Percentiles rank a stretch among this genome's conserved stretches.
Evolutionary conservation across 2,797 vertebrate species (phyloP).

Genomic region (Melopsittacus undulatus): DNA sequence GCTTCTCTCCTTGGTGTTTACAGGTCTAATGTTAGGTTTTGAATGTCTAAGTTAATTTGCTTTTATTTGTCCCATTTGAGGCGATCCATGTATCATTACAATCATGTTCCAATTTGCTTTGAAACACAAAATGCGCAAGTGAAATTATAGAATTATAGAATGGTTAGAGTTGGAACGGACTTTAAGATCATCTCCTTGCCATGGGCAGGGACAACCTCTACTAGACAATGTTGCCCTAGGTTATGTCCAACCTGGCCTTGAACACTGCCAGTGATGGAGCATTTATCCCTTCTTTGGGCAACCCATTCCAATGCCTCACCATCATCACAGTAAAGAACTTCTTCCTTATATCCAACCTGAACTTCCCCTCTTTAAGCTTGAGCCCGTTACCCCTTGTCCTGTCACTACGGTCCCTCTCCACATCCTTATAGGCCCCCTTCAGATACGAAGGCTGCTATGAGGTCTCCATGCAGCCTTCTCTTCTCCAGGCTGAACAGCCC

Average conservation of each 20-base stretch:
- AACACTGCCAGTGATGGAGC: neutral
- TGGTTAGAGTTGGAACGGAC: neutral
- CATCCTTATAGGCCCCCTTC: neutral
- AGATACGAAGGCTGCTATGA: neutral
- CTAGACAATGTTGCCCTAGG: neutral
- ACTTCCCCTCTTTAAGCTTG: neutral
- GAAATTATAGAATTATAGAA: neutral
- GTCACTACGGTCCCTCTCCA: neutral
- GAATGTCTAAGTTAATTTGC: neutral
- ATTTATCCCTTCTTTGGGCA: neutral
- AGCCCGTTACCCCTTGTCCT: neutral
- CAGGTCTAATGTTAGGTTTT: neutral
- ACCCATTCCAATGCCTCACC: neutral
- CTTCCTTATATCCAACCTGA: neutral
- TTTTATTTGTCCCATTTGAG: neutral
- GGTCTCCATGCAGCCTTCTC: neutral
- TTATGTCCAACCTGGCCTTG: neutral
- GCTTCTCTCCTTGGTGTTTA: neutral
- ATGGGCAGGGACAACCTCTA: neutral
- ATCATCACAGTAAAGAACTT: neutral
- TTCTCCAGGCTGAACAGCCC: neutral
- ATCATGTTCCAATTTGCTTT: neutral
- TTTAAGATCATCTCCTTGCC: neutral
- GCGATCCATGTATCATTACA: neutral
- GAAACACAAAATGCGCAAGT: fast-evolving